phyloP scores from a whole-genome alignment of 1,140 invertebrate genomes.

The Apocrypta bakeri region DNA sequence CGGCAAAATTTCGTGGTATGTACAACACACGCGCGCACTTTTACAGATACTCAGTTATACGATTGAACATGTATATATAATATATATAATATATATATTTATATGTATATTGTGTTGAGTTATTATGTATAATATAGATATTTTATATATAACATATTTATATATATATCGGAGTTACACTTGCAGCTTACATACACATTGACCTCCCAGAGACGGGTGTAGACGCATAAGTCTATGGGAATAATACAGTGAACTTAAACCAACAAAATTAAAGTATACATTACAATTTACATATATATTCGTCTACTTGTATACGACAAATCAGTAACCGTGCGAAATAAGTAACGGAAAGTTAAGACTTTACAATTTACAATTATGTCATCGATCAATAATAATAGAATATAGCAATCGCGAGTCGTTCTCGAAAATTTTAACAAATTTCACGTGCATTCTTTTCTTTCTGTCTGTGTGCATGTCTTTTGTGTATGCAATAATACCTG shows the following conservation, averaged over 20 bases:
- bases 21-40: slow-evolving; percentile 60
- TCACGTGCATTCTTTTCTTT: not conserved
- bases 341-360: not conserved
- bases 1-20: slow-evolving; percentile 58
- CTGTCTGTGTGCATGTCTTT: too few relatives aligned
- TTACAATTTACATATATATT: slow-evolving; percentile 5
- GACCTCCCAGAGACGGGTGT: not conserved
- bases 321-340: not conserved
- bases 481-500: not conserved
- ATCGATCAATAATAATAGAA: not conserved
- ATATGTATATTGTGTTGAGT: not conserved
- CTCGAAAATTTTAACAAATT: not conserved
- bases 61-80: slow-evolving; percentile 26
- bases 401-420: not conserved
- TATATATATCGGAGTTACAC: slow-evolving; percentile 38
- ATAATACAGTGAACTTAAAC: not conserved
- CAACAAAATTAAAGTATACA: not conserved
- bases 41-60: slow-evolving; percentile 42
- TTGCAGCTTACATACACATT: not conserved
- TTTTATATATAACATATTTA: slow-evolving; percentile 34
- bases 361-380: not conserved
- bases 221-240: not conserved
- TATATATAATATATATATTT: slow-evolving; percentile 35
- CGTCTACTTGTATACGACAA: not conserved
- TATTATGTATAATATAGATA: not conserved